phyloP scores from a whole-genome alignment of 2,797 vertebrate species.

The Brotula barbata region DNA sequence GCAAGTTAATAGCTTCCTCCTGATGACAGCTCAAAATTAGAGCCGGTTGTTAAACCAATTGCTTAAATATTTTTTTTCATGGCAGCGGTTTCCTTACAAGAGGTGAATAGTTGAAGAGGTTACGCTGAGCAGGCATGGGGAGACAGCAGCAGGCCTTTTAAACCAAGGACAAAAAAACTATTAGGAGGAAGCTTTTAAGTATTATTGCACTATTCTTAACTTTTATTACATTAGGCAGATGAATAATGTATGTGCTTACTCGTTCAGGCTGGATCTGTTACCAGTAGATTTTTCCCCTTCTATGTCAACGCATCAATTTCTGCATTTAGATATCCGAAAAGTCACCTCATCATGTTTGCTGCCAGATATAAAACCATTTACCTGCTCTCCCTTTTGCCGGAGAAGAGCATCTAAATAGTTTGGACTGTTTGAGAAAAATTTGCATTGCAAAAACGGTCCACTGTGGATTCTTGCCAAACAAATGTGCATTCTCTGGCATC shows the following conservation, averaged over 20 bases:
- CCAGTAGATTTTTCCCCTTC: too few relatives aligned
- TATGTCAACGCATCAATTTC: too few relatives aligned
- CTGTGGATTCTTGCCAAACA: neutral
- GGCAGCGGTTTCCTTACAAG: conserved; percentile 5
- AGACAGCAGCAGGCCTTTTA: conserved; percentile 13
- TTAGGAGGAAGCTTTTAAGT: neutral
- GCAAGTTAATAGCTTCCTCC: conserved; percentile 45
- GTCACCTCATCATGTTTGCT: too few relatives aligned
- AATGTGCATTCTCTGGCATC: neutral
- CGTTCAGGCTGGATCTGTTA: neutral
- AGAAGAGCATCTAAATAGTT: neutral
- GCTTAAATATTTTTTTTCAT: conserved; percentile 34
- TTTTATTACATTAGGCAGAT: neutral
- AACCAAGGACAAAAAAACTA: neutral
- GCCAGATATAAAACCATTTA: too few relatives aligned
- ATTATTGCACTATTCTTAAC: neutral
- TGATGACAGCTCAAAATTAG: conserved; percentile 30
- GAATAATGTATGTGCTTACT: neutral
- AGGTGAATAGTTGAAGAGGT: conserved; percentile 22
- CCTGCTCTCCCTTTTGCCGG: neutral
- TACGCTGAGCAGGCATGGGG: neutral
- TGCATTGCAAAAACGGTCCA: neutral
- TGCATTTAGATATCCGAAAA: too few relatives aligned
- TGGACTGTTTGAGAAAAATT: neutral
- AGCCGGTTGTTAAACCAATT: conserved; percentile 45